These are phyloP conservation scores for Tiaroga cobitis DNA, from an alignment of 2,797 vertebrate species.

Conservation along the genomic window DNA sequence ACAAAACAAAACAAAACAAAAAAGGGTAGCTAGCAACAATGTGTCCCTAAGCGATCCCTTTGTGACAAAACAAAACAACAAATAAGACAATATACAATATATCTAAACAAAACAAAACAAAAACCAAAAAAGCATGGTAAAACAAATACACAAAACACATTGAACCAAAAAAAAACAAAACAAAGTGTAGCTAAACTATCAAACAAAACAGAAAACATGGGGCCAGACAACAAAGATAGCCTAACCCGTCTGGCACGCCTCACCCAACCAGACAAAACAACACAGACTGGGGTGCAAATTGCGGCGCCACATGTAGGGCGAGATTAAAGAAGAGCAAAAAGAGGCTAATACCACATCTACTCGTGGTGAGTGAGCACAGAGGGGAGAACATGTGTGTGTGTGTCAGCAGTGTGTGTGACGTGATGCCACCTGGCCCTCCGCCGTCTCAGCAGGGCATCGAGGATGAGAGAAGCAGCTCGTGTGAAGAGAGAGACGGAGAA, in stretches of 20 bases:
- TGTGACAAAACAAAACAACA: not conserved
- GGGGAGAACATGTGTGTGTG: conserved; percentile 15
- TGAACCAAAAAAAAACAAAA: not conserved
- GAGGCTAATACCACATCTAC: conserved; percentile 5
- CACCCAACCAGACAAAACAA: not conserved
- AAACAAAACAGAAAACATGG: not conserved
- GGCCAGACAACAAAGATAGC: not conserved
- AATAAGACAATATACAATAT: not conserved
- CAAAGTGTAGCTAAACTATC: not conserved
- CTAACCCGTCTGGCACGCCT: conserved; percentile 7
- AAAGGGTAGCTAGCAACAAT: not conserved
- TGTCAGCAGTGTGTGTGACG: conserved; percentile 3
- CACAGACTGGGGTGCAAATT: conserved; percentile 26
- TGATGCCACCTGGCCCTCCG: conserved; percentile 24
- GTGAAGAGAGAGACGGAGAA: conserved; percentile 41
- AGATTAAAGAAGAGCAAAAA: conserved; percentile 19
- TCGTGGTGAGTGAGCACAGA: conserved; percentile 5
- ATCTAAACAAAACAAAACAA: too few species aligned
- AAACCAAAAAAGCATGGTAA: not conserved
- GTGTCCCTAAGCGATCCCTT: too few species aligned
- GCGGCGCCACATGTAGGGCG: not conserved
- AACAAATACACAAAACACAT: not conserved
- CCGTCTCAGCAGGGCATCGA: conserved; percentile 9
- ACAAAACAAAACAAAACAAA: not conserved
- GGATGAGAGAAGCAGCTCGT: conserved; percentile 9